Percentiles rank a stretch among this genome's conserved stretches.
Evolutionary conservation across 2,113 vertebrate genomes (phyloP).

Genomic region (Terrapene triunguis): DNA sequence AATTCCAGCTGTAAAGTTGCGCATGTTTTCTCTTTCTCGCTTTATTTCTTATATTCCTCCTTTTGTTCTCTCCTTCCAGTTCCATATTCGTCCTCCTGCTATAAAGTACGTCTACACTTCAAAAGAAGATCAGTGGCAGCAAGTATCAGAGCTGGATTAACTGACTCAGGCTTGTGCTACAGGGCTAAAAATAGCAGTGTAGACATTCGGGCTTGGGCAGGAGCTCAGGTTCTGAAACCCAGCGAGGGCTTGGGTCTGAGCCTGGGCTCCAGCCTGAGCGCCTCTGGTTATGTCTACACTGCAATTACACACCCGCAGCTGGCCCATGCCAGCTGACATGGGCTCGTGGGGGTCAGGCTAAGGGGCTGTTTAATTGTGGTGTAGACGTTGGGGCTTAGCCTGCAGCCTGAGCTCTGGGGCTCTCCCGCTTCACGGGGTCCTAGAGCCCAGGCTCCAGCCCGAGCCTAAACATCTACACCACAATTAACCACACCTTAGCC

Average conservation of each 20-base stretch:
- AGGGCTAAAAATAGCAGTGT: background rate
- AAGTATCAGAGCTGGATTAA: background rate
- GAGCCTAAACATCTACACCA: background rate
- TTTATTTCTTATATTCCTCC: background rate
- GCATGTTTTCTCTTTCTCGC: background rate
- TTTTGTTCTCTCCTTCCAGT: background rate
- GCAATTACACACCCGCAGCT: background rate
- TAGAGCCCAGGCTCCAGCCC: too few relatives aligned
- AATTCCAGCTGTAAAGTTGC: background rate
- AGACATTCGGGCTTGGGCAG: background rate
- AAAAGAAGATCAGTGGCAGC: background rate
- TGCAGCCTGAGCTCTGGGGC: too few relatives aligned
- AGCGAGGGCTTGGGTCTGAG: background rate
- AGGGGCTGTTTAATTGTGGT: too few relatives aligned
- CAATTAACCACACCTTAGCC: too few relatives aligned
- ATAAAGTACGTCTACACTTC: background rate
- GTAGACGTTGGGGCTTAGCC: background rate
- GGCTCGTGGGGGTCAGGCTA: background rate
- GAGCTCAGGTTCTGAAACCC: background rate
- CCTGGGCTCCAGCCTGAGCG: background rate
- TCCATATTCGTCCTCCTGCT: background rate
- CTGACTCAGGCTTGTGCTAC: background rate
- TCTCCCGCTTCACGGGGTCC: too few relatives aligned
- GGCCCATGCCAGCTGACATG: too few relatives aligned
- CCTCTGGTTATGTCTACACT: background rate